Conservation (phyloP, 23 tunicate species). For the Aplidium turbinatum region DNA sequence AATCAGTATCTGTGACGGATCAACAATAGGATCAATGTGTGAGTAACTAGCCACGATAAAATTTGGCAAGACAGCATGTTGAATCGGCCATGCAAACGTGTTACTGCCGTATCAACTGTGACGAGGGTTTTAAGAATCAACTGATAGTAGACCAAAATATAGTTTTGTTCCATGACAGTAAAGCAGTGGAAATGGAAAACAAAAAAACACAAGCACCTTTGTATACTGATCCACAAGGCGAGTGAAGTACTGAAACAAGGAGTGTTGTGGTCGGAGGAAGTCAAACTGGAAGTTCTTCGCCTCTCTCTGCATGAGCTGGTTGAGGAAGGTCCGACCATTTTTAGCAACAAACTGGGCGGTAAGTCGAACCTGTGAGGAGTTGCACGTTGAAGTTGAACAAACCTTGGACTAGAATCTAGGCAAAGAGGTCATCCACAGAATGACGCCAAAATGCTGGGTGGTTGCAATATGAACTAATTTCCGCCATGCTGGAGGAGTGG, state of each 20-base stretch:
- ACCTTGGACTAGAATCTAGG: too few relatives aligned
- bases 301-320: slow-evolving; percentile 89
- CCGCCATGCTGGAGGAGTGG: too few relatives aligned
- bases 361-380: slow-evolving; percentile 48
- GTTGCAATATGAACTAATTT: too few relatives aligned
- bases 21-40: too few relatives aligned
- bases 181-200: background rate
- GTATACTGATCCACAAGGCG: slow-evolving; percentile 91
- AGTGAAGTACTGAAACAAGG: slow-evolving; percentile 86
- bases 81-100: too few relatives aligned
- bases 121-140: background rate
- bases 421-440: too few relatives aligned
- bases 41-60: too few relatives aligned
- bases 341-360: slow-evolving; percentile 93
- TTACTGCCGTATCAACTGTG: too few relatives aligned
- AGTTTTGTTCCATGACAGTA: background rate
- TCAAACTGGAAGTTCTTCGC: slow-evolving; percentile 94
- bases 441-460: too few relatives aligned
- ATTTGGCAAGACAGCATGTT: too few relatives aligned
- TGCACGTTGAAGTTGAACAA: too few relatives aligned
- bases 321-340: slow-evolving; percentile 88
- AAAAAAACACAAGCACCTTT: slow-evolving; percentile 32
- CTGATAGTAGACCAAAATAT: background rate
- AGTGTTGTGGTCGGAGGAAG: slow-evolving; percentile 93
- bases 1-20: slow-evolving; percentile 71